Evolutionary conservation across 2,797 vertebrate genomes (phyloP).

Genomic region (Vultur gryphus): DNA sequence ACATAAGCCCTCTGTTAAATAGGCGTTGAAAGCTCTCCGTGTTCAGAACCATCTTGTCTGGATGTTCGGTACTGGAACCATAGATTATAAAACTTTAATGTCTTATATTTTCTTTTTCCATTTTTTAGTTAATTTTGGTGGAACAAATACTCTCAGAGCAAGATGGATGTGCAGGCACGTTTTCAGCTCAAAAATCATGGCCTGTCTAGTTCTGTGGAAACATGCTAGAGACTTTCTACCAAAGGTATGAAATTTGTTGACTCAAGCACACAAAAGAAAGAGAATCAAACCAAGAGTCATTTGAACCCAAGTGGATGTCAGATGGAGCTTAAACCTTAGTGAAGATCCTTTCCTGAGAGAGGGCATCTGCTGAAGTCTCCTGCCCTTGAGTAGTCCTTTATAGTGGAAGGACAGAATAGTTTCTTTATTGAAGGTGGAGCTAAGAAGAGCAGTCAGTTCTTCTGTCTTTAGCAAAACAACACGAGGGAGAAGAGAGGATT

Average conservation of each 20-base stretch:
- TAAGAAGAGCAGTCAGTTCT: not conserved
- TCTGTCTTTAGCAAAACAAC: not conserved
- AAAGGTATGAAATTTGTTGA: not conserved
- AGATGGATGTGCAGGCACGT: not conserved
- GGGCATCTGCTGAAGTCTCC: not conserved
- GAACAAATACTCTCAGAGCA: not conserved
- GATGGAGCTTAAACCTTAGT: not conserved
- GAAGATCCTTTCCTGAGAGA: not conserved
- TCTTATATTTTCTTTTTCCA: not conserved
- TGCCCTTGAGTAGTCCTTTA: not conserved
- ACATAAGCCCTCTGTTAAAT: not conserved
- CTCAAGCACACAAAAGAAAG: not conserved
- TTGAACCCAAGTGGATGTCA: not conserved
- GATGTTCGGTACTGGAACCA: not conserved
- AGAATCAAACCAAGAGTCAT: not conserved
- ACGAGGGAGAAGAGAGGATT: not conserved
- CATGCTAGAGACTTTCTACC: not conserved
- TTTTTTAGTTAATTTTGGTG: not conserved
- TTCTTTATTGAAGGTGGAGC: not conserved
- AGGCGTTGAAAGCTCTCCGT: not conserved
- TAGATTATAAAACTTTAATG: not conserved
- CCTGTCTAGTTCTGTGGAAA: not conserved
- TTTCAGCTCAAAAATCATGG: not conserved
- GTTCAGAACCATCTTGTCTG: not conserved
- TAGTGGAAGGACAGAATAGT: not conserved